phyloP scores from a whole-genome alignment of 2,113 vertebrate genomes.

The Acrocephalus kingi region DNA sequence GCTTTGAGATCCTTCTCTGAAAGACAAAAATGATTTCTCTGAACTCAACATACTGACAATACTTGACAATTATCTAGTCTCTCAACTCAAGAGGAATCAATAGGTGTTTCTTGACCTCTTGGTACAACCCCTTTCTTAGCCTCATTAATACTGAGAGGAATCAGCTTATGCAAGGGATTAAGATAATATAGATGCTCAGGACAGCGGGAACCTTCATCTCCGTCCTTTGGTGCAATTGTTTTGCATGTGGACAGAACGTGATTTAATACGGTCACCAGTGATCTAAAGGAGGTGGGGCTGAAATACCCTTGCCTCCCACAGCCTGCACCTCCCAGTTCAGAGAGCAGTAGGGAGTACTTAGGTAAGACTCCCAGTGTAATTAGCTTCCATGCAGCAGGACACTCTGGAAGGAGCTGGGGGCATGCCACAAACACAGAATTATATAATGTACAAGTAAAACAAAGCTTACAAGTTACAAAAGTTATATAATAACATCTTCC shows the following conservation, averaged over 20 bases:
- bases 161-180: neutral
- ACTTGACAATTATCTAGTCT: neutral
- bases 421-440: neutral
- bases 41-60: neutral
- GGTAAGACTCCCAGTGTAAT: neutral
- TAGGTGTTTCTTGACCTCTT: neutral
- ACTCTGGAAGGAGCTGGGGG: neutral
- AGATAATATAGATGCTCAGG: neutral
- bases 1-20: constrained; percentile 74
- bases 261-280: neutral
- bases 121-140: neutral
- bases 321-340: neutral
- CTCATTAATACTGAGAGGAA: neutral
- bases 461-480: neutral
- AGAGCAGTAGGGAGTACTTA: neutral
- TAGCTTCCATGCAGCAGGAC: neutral
- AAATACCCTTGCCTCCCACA: neutral
- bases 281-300: neutral
- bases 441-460: neutral
- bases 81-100: neutral
- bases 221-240: neutral
- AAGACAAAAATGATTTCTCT: neutral
- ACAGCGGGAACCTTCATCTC: neutral
- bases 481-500: neutral
- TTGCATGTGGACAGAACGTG: neutral